A percentile compares a stretch with the other conserved stretches of the same genome.
Conservation (phyloP, 2,888 invertebrate species). For the Cantharis nigra region DNA sequence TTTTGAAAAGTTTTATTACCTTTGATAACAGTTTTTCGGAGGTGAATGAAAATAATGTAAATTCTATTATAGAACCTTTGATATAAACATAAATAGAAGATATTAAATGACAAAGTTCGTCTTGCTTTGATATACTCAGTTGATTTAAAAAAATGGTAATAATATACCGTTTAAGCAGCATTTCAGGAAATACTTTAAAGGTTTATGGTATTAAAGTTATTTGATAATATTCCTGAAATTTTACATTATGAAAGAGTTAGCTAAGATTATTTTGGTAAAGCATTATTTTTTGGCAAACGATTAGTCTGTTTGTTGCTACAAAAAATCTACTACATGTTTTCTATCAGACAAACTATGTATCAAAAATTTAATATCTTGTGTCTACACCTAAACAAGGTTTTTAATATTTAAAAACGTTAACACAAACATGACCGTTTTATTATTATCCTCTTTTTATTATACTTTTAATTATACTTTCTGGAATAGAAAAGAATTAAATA, state of each 20-base stretch:
- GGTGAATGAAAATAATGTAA: constrained; percentile 9
- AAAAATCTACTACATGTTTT: neutral
- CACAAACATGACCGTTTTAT: neutral
- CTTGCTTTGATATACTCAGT: neutral
- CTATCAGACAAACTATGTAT: too few species aligned
- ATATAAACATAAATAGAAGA: neutral
- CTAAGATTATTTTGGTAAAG: neutral
- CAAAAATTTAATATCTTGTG: too few species aligned
- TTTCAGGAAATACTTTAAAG: neutral
- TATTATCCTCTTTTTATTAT: neutral
- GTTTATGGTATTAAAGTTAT: neutral
- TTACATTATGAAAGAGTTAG: neutral
- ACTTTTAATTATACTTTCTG: neutral
- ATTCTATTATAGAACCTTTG: neutral
- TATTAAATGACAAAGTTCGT: neutral
- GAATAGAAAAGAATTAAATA: neutral
- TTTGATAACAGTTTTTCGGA: constrained; percentile 8
- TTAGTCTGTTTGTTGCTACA: neutral
- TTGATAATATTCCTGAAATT: neutral
- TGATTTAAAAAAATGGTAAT: neutral
- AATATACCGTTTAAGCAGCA: neutral
- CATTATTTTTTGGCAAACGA: neutral
- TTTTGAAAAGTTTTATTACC: constrained; percentile 16
- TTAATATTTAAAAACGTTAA: neutral
- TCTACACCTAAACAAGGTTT: neutral